These are phyloP conservation scores for Melieria omissa DNA, from an alignment of 2,888 invertebrate species.

Conservation along the genomic window DNA sequence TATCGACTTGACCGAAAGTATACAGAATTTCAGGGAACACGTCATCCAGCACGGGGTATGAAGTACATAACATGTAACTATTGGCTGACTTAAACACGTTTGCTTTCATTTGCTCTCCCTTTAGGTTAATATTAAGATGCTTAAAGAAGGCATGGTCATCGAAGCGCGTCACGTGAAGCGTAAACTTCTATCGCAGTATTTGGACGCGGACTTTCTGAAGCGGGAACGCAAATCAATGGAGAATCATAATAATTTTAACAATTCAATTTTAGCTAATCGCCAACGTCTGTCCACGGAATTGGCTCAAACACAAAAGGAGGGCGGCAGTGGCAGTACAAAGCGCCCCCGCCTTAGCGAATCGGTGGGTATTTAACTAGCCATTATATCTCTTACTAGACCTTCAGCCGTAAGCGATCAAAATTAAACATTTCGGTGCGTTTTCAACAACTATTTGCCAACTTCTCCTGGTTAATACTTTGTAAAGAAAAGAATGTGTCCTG, in stretches of 20 bases:
- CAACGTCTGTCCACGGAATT: constrained; percentile 65
- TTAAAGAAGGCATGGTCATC: constrained; percentile 80
- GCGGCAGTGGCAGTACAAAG: constrained; percentile 45
- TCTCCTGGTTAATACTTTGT: no score
- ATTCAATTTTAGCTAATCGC: constrained; percentile 60
- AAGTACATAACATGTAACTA: constrained; percentile 29
- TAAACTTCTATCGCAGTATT: constrained; percentile 79
- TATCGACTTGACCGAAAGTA: constrained; percentile 93
- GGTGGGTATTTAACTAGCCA: constrained; percentile 49
- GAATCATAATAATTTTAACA: constrained; percentile 63
- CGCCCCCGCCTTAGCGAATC: constrained; percentile 61
- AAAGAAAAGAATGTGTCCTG: no score
- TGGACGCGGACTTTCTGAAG: constrained; percentile 76
- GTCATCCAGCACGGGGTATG: constrained; percentile 82
- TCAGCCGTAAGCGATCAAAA: no score
- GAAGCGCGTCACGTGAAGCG: constrained; percentile 90
- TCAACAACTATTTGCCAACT: no score
- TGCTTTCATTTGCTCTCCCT: constrained; percentile 27
- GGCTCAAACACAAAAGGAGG: constrained; percentile 53
- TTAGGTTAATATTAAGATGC: constrained; percentile 72
- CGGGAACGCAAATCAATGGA: constrained; percentile 76
- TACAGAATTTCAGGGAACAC: constrained; percentile 88
- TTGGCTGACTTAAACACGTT: background rate
- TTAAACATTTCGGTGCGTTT: no score
- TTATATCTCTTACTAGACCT: no score